Conservation (phyloP, 2,888 invertebrate genomes). For the Psylliodes chrysocephalus region DNA sequence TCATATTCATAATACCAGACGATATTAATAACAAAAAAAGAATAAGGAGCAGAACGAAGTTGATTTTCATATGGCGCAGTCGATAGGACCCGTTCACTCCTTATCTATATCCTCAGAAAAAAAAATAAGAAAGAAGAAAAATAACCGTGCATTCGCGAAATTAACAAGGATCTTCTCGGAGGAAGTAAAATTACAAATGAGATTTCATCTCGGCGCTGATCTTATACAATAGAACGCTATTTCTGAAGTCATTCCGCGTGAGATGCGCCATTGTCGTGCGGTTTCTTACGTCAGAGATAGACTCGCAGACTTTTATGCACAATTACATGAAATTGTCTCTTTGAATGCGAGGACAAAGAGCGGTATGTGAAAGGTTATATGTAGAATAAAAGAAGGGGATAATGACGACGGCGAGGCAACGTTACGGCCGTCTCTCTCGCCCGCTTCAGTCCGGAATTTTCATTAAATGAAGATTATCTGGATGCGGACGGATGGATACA, state of each 20-base stretch:
- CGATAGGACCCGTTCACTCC: no score
- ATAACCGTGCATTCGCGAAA: constrained; percentile 23
- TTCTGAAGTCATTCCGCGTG: constrained; percentile 60
- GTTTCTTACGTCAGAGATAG: constrained; percentile 48
- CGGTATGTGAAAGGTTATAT: constrained; percentile 65
- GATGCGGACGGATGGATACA: constrained; percentile 31
- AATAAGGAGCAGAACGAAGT: no score
- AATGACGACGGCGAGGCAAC: constrained; percentile 60
- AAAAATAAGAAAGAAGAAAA: no score
- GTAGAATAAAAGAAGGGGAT: constrained; percentile 64
- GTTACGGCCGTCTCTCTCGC: constrained; percentile 32
- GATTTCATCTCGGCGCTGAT: constrained; percentile 51
- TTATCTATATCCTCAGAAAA: no score
- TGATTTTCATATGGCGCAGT: constrained; percentile 1
- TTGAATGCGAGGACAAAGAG: constrained; percentile 59
- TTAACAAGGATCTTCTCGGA: constrained; percentile 30
- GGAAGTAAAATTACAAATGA: constrained; percentile 48
- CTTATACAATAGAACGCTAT: constrained; percentile 56
- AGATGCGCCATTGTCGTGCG: constrained; percentile 57
- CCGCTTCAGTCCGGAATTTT: constrained; percentile 61
- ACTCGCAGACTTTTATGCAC: constrained; percentile 59
- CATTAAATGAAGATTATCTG: constrained; percentile 64
- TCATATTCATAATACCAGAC: no score
- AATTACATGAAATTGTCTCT: constrained; percentile 62
- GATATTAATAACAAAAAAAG: no score